Percentiles rank a stretch among this genome's conserved stretches.
Evolutionary conservation across 2,797 vertebrate species (phyloP).

Genomic region (Platalea minor): DNA sequence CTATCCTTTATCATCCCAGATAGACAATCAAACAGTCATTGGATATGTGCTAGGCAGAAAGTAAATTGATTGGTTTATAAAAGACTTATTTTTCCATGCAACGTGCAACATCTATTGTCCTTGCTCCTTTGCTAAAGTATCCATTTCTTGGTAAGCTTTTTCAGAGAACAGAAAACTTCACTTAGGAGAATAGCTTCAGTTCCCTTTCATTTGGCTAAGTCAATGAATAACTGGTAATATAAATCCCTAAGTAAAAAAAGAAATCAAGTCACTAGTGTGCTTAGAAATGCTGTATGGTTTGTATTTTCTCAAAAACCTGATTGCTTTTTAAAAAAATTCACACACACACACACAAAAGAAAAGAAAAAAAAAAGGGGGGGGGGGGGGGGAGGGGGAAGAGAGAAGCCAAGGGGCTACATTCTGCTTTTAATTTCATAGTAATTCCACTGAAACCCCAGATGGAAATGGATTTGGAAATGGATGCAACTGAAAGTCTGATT

Average conservation of each 20-base stretch:
- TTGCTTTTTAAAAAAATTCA: not conserved
- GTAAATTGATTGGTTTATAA: conserved; percentile 38
- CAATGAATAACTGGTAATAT: conserved; percentile 18
- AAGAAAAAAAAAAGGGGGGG: not conserved
- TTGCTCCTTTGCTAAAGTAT: conserved; percentile 39
- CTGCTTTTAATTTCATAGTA: not conserved
- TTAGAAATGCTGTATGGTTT: not conserved
- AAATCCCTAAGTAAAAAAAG: not conserved
- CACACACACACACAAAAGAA: no score
- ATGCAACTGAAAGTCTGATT: not conserved
- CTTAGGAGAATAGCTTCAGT: conserved; percentile 1
- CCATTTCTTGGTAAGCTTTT: conserved; percentile 52
- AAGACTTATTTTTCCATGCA: conserved; percentile 46
- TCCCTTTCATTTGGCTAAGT: conserved; percentile 6
- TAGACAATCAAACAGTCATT: not conserved
- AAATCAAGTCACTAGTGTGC: not conserved
- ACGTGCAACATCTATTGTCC: not conserved
- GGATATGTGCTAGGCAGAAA: conserved; percentile 15
- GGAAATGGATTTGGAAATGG: not conserved
- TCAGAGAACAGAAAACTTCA: conserved; percentile 43
- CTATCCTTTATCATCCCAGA: not conserved
- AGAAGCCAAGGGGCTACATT: not conserved
- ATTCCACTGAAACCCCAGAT: not conserved
- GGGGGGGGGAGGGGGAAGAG: no score
- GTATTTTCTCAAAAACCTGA: not conserved